These are phyloP conservation scores for Neodon shergylaensis DNA, from an alignment of 2,113 vertebrate genomes.

Conservation along the genomic window DNA sequence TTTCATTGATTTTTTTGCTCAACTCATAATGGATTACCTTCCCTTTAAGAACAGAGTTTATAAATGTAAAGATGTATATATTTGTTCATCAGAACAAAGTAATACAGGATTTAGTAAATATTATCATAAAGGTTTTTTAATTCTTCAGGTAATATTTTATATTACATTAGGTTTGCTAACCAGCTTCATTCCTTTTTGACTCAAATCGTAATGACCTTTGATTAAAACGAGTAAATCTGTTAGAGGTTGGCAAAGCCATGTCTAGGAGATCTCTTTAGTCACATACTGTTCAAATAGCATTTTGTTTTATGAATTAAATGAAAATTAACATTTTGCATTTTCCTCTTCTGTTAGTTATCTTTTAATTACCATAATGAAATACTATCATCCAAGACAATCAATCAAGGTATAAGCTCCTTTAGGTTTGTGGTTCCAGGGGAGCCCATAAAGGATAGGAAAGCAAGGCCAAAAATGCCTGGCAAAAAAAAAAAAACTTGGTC, in stretches of 20 bases:
- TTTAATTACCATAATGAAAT: neutral
- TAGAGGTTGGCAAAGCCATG: accelerated
- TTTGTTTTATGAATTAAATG: neutral
- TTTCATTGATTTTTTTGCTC: neutral
- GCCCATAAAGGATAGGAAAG: neutral
- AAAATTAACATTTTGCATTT: neutral
- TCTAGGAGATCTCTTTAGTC: neutral
- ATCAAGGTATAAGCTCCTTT: neutral
- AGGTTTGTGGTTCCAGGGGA: neutral
- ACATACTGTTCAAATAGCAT: neutral
- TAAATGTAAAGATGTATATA: neutral
- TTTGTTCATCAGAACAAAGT: neutral
- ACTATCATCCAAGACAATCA: neutral
- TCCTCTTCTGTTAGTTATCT: too few relatives aligned
- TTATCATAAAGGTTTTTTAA: neutral
- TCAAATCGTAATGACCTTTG: neutral
- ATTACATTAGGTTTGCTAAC: neutral
- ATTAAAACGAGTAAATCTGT: neutral
- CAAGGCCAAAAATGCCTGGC: neutral
- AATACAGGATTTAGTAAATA: neutral
- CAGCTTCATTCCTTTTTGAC: neutral
- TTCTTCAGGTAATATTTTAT: neutral
- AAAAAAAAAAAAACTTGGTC: neutral
- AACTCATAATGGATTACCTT: slow-evolving; percentile 2
- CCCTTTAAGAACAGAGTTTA: slow-evolving; percentile 1